Conservation (phyloP, 1,140 invertebrate genomes). For the Drosophila trapezifrons region DNA sequence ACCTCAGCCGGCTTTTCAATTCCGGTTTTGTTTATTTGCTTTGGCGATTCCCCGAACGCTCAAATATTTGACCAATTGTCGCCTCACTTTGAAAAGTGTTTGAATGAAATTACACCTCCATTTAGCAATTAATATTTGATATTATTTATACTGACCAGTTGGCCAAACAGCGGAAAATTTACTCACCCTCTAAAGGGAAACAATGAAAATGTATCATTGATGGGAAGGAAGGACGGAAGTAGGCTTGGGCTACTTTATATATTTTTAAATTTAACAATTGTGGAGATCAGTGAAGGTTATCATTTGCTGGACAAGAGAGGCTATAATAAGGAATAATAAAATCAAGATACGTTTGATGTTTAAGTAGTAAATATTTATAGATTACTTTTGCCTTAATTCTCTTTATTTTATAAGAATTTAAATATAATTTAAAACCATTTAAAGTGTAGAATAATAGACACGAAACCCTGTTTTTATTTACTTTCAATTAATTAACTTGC, state of each 20-base stretch:
- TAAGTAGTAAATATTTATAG: no score
- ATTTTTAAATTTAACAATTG: not conserved
- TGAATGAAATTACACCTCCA: conserved; percentile 38
- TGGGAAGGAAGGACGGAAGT: conserved; percentile 4
- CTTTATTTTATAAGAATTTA: no score
- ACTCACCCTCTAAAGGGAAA: not conserved
- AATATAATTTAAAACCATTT: no score
- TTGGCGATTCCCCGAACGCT: conserved; percentile 21
- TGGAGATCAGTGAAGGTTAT: not conserved
- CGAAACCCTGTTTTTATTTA: not conserved
- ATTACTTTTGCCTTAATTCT: no score
- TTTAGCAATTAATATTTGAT: conserved; percentile 6
- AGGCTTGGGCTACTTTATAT: not conserved
- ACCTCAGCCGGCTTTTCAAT: conserved; percentile 31
- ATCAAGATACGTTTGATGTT: no score
- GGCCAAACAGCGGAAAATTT: conserved; percentile 40
- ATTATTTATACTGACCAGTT: conserved; percentile 32
- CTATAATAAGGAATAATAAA: not conserved
- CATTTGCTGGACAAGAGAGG: no score
- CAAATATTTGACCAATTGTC: conserved; percentile 63
- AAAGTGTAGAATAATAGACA: no score
- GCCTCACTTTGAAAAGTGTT: conserved; percentile 21
- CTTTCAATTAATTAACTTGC: not conserved
- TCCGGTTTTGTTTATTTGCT: conserved; percentile 55
- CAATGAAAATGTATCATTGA: conserved; percentile 2